Evolutionary conservation across 2,113 vertebrate species (phyloP), one percentile per base, ranked within the genome.

Genomic region (Sorex araneus): DNA sequence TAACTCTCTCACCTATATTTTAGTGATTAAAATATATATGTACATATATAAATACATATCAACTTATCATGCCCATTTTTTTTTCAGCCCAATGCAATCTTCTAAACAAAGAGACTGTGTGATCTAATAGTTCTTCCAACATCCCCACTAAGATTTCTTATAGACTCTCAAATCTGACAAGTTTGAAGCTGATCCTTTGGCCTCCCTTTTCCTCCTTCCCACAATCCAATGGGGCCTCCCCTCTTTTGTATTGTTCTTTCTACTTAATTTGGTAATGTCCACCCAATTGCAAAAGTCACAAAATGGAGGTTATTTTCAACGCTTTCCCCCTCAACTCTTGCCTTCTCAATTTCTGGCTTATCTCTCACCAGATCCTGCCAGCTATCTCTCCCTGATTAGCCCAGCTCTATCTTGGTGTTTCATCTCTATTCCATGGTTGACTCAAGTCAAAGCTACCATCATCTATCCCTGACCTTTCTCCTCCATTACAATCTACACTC

Each of bases 31-130:
- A 50, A 91, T 54, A 54, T 54, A 54, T 54, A 54, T 54, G 15
- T 12, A 54, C 15, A 54, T 54, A 19, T 15, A 54, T 4, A 54
- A 19, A 54, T 54, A 15, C 13, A 13, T 54, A 15, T 54, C 27
- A 64, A 64, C 63, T 64, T 23, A 64, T 9, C 63, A 64, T 64
- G 57, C 82, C 66, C 45, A 12, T 23, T 4, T 60, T 36, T 36
- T 93, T 90, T 71, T 86, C 36, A 25, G 82, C 10, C 11, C 32
- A 69, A 3, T 45, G 40, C 78, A 88, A 54, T 36, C 74, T 93
- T 25, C 19, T 67, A 23, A 95, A n/a, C 60, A 85, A 54, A 21
- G 6, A 79, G 28, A 32, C 7, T 32, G 6, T 50, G 6, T 4
- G 69, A 0, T 13, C 25, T 23, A 77, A 15, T 27, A 54, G 71